A percentile compares a stretch with the other conserved stretches of the same genome.
Conservation (phyloP, 2,113 vertebrate species). For the Diglossa brunneiventris region DNA sequence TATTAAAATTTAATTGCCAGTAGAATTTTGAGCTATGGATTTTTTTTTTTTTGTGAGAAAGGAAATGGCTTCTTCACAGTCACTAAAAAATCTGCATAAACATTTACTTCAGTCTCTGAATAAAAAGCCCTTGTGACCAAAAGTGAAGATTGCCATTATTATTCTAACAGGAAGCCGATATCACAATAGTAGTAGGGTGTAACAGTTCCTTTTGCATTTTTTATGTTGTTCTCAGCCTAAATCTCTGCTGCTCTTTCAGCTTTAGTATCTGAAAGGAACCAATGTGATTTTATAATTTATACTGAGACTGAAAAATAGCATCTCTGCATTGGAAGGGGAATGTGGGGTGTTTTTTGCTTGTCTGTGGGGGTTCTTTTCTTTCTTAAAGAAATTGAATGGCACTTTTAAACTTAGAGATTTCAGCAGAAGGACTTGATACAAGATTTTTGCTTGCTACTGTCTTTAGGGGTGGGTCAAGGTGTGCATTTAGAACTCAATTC, state of each 20-base stretch:
- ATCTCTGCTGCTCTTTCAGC: background rate
- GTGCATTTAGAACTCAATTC: background rate
- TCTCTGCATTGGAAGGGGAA: background rate
- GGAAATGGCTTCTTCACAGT: background rate
- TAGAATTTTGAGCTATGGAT: background rate
- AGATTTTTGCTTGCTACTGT: background rate
- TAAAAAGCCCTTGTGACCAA: constrained; percentile 28
- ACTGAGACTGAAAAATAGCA: background rate
- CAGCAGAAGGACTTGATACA: background rate
- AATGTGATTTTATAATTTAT: background rate
- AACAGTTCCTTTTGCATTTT: constrained; percentile 75
- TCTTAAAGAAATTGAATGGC: background rate
- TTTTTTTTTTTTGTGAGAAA: background rate
- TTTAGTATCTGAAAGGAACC: background rate
- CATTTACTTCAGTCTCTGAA: constrained; percentile 2
- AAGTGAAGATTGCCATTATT: constrained; percentile 46
- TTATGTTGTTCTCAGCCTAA: background rate
- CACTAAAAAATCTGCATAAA: background rate
- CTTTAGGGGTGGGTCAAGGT: background rate
- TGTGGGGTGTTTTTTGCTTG: background rate
- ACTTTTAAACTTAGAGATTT: background rate
- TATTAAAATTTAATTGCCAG: background rate
- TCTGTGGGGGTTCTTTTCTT: background rate
- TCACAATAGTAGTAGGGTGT: constrained; percentile 85
- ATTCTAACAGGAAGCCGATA: constrained; percentile 79